These are phyloP conservation scores for Megaptera novaeangliae DNA, from an alignment of 2,113 vertebrate genomes.

Conservation along the genomic window DNA sequence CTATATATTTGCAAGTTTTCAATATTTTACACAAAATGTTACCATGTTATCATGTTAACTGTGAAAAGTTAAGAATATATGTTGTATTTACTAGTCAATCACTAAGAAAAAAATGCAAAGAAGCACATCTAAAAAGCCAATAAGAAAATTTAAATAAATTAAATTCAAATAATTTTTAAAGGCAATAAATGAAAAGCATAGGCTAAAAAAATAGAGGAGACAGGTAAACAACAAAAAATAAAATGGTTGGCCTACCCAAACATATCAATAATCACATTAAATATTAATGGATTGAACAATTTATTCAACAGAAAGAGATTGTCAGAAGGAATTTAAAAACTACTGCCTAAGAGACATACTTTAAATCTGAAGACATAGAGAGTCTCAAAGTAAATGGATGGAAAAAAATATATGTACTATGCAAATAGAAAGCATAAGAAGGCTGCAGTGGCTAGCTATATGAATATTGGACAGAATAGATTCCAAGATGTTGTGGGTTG, in stretches of 20 bases:
- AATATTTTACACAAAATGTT: background rate
- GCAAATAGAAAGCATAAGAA: background rate
- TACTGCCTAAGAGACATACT: background rate
- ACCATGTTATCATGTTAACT: background rate
- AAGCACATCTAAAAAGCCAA: background rate
- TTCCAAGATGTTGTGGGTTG: background rate
- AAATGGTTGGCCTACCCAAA: background rate
- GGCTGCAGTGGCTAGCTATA: background rate
- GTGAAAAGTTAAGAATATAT: background rate
- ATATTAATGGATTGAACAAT: background rate
- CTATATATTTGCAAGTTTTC: background rate
- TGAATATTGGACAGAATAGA: background rate
- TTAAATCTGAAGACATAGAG: background rate
- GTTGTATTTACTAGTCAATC: background rate
- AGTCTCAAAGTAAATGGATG: background rate
- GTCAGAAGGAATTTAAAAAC: background rate
- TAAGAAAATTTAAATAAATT: background rate
- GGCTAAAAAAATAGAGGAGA: background rate
- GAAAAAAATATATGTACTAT: background rate
- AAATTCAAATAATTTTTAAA: conserved; percentile 33
- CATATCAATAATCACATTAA: background rate
- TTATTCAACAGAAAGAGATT: background rate
- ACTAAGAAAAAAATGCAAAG: background rate
- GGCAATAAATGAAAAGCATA: background rate
- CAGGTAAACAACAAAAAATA: background rate